Conservation (phyloP, 1,140 invertebrate genomes). For the Venturia canescens region DNA sequence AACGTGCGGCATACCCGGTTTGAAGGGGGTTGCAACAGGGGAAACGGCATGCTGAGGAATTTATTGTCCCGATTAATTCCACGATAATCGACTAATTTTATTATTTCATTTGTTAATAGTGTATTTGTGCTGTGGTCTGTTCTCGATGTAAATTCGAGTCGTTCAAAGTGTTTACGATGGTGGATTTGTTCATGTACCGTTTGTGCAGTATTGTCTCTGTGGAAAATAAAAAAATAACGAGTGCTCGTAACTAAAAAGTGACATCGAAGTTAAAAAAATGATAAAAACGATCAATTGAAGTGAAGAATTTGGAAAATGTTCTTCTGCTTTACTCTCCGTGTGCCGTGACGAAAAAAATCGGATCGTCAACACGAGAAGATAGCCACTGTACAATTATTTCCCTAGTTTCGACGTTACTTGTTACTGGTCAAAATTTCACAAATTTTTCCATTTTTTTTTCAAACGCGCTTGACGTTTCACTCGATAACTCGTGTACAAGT, state of each 20-base stretch:
- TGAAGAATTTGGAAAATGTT: background rate
- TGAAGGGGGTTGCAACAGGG: background rate
- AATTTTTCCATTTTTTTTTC: background rate
- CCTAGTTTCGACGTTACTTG: background rate
- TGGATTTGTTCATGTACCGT: slow-evolving; percentile 62
- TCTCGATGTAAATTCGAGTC: slow-evolving; percentile 46
- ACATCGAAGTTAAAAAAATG: slow-evolving; percentile 15
- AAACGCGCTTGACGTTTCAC: background rate
- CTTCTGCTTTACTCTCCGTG: background rate
- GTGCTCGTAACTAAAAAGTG: slow-evolving; percentile 54
- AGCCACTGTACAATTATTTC: slow-evolving; percentile 44
- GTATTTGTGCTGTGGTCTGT: slow-evolving; percentile 58
- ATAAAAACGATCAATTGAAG: slow-evolving; percentile 37
- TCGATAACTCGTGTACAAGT: slow-evolving; percentile 6
- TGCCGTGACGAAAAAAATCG: background rate
- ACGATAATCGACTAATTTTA: too few relatives aligned
- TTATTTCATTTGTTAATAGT: slow-evolving; percentile 56
- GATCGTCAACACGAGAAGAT: background rate
- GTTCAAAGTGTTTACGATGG: slow-evolving; percentile 55
- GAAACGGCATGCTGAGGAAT: background rate
- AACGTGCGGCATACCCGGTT: slow-evolving; percentile 14
- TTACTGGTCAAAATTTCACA: too few relatives aligned
- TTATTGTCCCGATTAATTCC: slow-evolving; percentile 56
- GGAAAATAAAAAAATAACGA: slow-evolving; percentile 53
- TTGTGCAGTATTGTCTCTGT: slow-evolving; percentile 62